phyloP scores from a whole-genome alignment of 2,888 invertebrate genomes.

The Teleogryllus oceanicus region DNA sequence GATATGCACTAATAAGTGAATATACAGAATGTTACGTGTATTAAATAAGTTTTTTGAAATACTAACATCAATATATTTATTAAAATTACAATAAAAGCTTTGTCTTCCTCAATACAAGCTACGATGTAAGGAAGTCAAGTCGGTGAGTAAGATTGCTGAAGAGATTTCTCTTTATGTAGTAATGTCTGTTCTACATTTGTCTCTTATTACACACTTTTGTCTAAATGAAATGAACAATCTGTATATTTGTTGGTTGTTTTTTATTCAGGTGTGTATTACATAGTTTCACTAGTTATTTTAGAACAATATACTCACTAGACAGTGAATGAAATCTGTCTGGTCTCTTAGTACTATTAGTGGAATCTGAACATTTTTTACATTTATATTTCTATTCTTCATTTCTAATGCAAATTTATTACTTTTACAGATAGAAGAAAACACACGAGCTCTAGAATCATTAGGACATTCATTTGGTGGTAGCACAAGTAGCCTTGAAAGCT shows the following conservation, averaged over 20 bases:
- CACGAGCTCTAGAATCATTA: slow-evolving; percentile 80
- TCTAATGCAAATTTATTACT: not conserved
- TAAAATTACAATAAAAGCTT: slow-evolving; percentile 9
- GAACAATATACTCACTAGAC: too few species aligned
- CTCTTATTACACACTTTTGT: not conserved
- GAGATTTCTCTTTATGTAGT: not conserved
- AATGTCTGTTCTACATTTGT: slow-evolving; percentile 21
- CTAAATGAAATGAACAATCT: not conserved
- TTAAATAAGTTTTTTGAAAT: too few species aligned
- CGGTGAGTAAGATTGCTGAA: slow-evolving; percentile 44
- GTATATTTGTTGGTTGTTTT: not conserved
- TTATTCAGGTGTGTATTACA: not conserved
- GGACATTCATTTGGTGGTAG: slow-evolving; percentile 75
- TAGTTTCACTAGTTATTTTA: too few species aligned
- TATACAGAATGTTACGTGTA: too few species aligned
- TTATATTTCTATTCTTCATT: too few species aligned
- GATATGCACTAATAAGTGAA: too few species aligned
- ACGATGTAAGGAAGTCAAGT: slow-evolving; percentile 49
- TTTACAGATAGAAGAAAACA: slow-evolving; percentile 89
- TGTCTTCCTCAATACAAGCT: slow-evolving; percentile 47
- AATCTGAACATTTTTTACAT: too few species aligned
- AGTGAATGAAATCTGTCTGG: too few species aligned
- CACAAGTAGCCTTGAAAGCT: slow-evolving; percentile 77
- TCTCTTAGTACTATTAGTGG: too few species aligned
- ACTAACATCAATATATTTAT: not conserved